These are phyloP conservation scores for Heterochromis multidens DNA, from an alignment of 2,113 vertebrate genomes.

Conservation along the genomic window DNA sequence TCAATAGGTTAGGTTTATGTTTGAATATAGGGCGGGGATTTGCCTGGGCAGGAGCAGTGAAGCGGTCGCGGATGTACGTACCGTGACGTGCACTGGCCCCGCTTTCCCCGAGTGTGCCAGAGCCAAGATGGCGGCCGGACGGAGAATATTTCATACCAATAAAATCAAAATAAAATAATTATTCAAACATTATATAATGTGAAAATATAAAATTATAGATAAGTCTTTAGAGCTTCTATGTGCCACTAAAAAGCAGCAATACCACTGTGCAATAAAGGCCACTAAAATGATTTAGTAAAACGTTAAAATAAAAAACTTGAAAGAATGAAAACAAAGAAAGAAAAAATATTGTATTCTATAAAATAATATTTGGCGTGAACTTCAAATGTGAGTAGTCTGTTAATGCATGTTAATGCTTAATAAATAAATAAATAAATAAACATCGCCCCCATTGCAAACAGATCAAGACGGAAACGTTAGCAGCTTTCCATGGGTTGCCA, in stretches of 20 bases:
- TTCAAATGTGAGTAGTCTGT: neutral
- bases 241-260: neutral
- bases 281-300: neutral
- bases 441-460: too few species aligned
- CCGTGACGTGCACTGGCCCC: neutral
- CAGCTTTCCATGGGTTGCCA: neutral
- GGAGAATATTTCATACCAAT: neutral
- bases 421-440: neutral
- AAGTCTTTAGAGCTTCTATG: neutral
- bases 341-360: neutral
- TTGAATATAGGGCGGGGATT: neutral
- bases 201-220: neutral
- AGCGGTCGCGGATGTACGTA: neutral
- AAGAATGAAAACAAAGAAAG: neutral
- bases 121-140: conserved; percentile 15
- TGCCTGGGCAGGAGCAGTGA: neutral
- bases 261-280: neutral
- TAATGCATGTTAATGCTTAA: neutral
- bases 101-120: too few species aligned
- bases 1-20: neutral
- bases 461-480: neutral
- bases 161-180: rapidly evolving
- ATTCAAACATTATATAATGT: neutral
- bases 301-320: neutral
- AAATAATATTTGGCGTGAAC: neutral